These are phyloP conservation scores for Pangasianodon hypophthalmus DNA, from an alignment of 2,113 vertebrate species.

Conservation along the genomic window DNA sequence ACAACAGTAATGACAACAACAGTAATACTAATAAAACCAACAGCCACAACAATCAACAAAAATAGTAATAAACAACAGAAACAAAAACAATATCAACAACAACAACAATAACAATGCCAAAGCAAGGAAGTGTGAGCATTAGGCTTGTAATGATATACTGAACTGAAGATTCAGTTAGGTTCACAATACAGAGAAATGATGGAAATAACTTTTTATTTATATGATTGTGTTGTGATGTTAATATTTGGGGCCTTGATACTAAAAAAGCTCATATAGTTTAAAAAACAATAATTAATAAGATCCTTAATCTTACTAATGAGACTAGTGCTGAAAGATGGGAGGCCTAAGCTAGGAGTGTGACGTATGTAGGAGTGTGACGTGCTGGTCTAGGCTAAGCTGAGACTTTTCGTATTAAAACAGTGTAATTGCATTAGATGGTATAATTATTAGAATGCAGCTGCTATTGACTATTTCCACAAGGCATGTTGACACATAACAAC, in stretches of 20 bases:
- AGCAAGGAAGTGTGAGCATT: neutral
- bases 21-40: neutral
- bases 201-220: neutral
- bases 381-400: neutral
- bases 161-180: neutral
- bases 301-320: neutral
- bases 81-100: neutral
- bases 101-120: neutral
- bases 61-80: neutral
- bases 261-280: neutral
- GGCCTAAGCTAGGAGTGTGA: neutral
- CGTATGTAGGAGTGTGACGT: neutral
- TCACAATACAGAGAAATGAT: neutral
- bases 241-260: neutral
- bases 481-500: neutral
- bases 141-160: neutral
- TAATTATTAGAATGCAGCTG: neutral
- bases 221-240: too few relatives aligned
- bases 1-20: neutral
- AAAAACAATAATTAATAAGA: neutral
- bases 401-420: neutral
- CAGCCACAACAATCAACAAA: neutral
- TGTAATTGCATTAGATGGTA: neutral
- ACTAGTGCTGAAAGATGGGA: neutral
- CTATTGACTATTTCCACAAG: neutral